Conservation (phyloP, 1,140 invertebrate genomes). For the Dreissena polymorpha region DNA sequence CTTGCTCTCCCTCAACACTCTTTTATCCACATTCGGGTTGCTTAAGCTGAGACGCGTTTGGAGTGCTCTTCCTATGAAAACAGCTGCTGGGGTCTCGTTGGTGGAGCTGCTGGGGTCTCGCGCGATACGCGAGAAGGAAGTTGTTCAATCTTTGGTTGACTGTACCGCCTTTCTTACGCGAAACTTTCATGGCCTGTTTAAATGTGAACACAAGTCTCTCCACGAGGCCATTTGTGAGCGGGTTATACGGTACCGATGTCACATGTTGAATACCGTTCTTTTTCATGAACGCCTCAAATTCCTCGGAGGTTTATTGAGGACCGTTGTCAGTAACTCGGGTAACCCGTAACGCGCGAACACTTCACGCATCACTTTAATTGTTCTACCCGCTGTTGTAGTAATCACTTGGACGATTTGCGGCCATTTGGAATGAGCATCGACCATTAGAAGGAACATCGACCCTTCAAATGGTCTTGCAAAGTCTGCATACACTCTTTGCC, state of each 20-base stretch:
- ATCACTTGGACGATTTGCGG: conserved; percentile 52
- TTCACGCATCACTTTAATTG: conserved; percentile 25
- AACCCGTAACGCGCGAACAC: conserved; percentile 35
- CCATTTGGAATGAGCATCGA: conserved; percentile 63
- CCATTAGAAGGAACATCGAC: conserved; percentile 42
- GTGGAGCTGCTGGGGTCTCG: conserved; percentile 27
- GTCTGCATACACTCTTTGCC: too few species aligned
- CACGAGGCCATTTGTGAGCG: conserved; percentile 55
- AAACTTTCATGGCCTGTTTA: conserved; percentile 42
- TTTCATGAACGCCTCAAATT: conserved; percentile 40
- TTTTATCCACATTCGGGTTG: too few species aligned
- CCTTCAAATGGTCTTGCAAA: conserved; percentile 62
- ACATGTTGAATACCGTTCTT: conserved; percentile 48
- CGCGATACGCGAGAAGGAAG: conserved; percentile 42
- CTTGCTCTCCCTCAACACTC: too few species aligned
- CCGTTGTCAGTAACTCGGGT: conserved; percentile 49
- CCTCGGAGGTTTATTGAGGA: conserved; percentile 35
- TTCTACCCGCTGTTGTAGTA: conserved; percentile 38
- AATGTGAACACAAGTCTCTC: conserved; percentile 58
- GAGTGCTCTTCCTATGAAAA: not conserved
- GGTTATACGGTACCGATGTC: conserved; percentile 45
- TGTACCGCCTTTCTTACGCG: not conserved
- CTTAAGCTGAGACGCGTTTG: too few species aligned
- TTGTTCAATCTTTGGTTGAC: too few species aligned
- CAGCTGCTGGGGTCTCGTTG: conserved; percentile 9